Conservation (phyloP, 2,797 vertebrate genomes). For the Sylvia borin region DNA sequence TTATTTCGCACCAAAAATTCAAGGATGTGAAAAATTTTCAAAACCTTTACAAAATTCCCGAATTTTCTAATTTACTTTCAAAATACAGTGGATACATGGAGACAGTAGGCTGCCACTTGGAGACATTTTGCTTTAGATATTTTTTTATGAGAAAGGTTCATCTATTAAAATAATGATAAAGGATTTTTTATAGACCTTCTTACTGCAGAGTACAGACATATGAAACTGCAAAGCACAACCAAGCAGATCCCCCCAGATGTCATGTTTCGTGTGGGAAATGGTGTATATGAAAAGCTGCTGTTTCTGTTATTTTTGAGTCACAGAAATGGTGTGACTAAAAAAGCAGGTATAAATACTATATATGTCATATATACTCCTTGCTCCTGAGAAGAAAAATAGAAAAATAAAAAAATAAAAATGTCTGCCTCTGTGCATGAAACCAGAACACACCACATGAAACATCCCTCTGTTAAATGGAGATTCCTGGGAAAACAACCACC, state of each 20-base stretch:
- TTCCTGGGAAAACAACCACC: conserved; percentile 56
- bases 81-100: not conserved
- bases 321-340: not conserved
- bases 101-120: not conserved
- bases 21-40: not conserved
- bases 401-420: not conserved
- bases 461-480: not conserved
- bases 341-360: not conserved
- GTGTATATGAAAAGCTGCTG: not conserved
- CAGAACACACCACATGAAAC: conserved; percentile 10
- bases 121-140: not conserved
- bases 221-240: not conserved
- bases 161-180: not conserved
- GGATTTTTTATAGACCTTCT: not conserved
- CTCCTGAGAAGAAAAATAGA: not conserved
- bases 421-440: not conserved
- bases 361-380: not conserved
- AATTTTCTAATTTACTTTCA: not conserved
- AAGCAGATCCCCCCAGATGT: not conserved
- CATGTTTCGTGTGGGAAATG: not conserved
- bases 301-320: not conserved
- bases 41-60: not conserved
- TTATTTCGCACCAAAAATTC: not conserved
- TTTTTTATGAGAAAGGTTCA: not conserved
- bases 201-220: not conserved